A percentile compares a stretch with the other conserved stretches of the same genome.
phyloP scores from a whole-genome alignment of 2,797 vertebrate genomes.

The Microchirus variegatus region DNA sequence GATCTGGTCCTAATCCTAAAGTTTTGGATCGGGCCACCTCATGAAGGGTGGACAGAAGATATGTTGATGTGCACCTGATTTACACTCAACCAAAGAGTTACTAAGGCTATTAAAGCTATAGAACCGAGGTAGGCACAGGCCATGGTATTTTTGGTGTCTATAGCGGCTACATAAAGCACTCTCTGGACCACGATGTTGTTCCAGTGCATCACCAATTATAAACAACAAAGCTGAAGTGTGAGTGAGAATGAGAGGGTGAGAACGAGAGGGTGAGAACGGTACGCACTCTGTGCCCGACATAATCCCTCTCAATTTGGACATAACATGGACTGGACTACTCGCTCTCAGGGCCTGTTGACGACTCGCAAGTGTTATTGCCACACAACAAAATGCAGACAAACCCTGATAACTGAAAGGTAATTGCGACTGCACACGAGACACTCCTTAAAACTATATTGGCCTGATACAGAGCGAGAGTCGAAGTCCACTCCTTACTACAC shows the following conservation, averaged over 20 bases:
- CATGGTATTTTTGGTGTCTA: neutral
- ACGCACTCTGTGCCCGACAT: conserved; percentile 64
- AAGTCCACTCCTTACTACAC: conserved; percentile 66
- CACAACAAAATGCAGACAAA: conserved; percentile 56
- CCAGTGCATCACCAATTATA: conserved; percentile 34
- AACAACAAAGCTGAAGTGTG: conserved; percentile 54
- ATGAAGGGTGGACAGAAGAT: neutral
- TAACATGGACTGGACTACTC: conserved; percentile 53
- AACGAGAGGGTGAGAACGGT: conserved; percentile 73
- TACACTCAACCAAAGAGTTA: neutral
- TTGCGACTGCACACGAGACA: conserved; percentile 39
- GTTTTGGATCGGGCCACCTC: conserved; percentile 24
- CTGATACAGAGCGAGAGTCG: conserved; percentile 34
- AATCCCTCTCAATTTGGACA: conserved; percentile 73
- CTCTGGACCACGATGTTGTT: conserved; percentile 29
- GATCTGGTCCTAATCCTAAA: conserved; percentile 22
- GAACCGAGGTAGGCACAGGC: neutral
- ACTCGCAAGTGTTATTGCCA: conserved; percentile 47
- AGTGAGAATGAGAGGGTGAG: conserved; percentile 44
- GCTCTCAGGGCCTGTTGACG: conserved; percentile 50
- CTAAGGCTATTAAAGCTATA: neutral
- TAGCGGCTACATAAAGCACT: neutral
- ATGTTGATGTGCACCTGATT: neutral
- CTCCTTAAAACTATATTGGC: conserved; percentile 51
- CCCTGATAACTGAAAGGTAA: conserved; percentile 31